phyloP scores from a whole-genome alignment of 35 echinoderm and acorn worm species.

The Strongylocentrotus purpuratus region DNA sequence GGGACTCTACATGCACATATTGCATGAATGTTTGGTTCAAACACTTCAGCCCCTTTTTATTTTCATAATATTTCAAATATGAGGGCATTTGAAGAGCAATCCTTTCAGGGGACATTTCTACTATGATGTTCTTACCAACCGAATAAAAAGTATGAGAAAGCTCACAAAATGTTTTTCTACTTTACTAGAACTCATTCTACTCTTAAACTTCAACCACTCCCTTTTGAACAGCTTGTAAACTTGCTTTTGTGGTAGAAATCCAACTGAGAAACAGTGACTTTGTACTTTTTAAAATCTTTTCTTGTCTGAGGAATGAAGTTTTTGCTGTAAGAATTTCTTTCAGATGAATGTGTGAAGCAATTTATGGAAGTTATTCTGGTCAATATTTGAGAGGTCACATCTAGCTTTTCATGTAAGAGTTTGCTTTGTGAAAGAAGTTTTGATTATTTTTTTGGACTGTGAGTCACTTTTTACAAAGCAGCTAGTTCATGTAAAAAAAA shows the following conservation, averaged over 20 bases:
- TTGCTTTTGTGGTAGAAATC: background rate
- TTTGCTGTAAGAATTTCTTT: background rate
- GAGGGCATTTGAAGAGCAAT: no score
- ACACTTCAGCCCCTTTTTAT: no score
- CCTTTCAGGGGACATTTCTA: no score
- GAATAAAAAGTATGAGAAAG: no score
- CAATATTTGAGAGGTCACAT: slow-evolving; percentile 3
- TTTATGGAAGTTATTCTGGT: background rate
- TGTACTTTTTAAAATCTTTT: background rate
- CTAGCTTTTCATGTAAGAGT: background rate
- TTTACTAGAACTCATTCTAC: no score
- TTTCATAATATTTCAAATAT: no score
- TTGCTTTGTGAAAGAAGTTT: background rate
- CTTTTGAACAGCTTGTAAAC: background rate
- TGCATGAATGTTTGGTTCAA: no score
- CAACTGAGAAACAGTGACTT: background rate
- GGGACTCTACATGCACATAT: no score
- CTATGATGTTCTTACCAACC: no score
- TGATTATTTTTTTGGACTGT: background rate
- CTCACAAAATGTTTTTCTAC: no score
- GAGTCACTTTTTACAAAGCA: background rate
- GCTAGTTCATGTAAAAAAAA: background rate
- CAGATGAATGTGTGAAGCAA: background rate
- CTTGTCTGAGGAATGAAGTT: background rate
- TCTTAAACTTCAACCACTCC: background rate